phyloP scores from a whole-genome alignment of 2,888 invertebrate genomes.

The Aromia moschata region DNA sequence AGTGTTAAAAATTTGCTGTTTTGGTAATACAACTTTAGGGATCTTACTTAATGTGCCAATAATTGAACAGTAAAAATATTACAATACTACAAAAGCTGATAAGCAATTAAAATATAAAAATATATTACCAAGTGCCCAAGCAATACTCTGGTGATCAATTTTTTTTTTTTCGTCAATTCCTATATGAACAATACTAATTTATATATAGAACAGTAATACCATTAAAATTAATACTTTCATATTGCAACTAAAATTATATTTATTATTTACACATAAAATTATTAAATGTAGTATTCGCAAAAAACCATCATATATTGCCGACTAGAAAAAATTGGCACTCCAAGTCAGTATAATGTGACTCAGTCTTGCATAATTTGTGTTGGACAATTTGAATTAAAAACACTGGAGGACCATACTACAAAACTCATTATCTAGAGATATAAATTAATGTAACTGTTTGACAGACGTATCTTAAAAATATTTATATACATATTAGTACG shows the following conservation, averaged over 20 bases:
- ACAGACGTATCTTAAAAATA: constrained; percentile 21
- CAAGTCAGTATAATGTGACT: constrained; percentile 50
- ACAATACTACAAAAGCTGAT: constrained; percentile 32
- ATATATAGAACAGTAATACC: constrained; percentile 17
- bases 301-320: constrained; percentile 47
- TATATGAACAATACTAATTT: constrained; percentile 26
- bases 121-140: constrained; percentile 28
- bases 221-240: constrained; percentile 18
- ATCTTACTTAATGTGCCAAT: constrained; percentile 30
- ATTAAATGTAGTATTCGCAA: constrained; percentile 14
- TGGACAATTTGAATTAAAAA: constrained; percentile 35
- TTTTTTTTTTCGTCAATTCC: constrained; percentile 26
- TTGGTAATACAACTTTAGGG: constrained; percentile 31
- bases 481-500: constrained; percentile 11
- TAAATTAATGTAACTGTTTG: constrained; percentile 34
- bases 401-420: constrained; percentile 30
- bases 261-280: constrained; percentile 21
- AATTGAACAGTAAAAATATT: constrained; percentile 29
- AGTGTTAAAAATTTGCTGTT: constrained; percentile 21
- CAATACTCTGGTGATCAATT: constrained; percentile 21
- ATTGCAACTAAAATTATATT: constrained; percentile 20
- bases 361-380: constrained; percentile 47
- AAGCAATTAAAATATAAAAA: constrained; percentile 37
- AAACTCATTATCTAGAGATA: constrained; percentile 15
- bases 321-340: constrained; percentile 59